A percentile compares a stretch with the other conserved stretches of the same genome.
phyloP scores from a whole-genome alignment of 2,888 invertebrate genomes.

The Lepidocyrtoides sp. region DNA sequence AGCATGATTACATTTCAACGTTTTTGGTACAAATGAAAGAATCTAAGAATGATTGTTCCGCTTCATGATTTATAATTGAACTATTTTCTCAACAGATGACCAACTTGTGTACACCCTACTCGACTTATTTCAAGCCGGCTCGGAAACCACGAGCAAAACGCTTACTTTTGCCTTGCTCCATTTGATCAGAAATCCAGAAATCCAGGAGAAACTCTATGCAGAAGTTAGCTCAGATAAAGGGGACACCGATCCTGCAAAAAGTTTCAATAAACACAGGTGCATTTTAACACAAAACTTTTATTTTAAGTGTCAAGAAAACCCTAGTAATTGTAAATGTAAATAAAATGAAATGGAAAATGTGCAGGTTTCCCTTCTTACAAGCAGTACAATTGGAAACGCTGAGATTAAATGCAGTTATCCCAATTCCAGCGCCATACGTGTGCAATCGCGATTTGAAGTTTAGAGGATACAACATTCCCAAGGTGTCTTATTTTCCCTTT shows the following conservation, averaged over 20 bases:
- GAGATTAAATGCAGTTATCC: neutral
- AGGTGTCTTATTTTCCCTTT: neutral
- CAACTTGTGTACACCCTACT: neutral
- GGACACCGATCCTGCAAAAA: too few species aligned
- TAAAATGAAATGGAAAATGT: too few species aligned
- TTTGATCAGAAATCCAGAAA: neutral
- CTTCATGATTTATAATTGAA: too few species aligned
- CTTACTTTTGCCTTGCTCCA: neutral
- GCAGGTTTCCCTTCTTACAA: neutral
- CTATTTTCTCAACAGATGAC: neutral
- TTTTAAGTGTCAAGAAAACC: too few species aligned
- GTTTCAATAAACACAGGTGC: too few species aligned
- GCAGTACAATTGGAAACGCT: neutral
- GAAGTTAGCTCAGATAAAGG: neutral
- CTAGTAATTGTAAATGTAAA: too few species aligned
- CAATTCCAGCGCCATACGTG: neutral
- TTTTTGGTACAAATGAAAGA: too few species aligned
- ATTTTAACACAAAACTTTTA: too few species aligned
- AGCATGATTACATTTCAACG: too few species aligned
- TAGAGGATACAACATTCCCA: neutral
- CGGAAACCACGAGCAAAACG: neutral
- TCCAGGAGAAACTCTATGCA: neutral
- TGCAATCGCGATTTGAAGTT: neutral
- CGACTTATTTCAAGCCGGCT: neutral
- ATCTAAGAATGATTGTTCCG: too few species aligned